Evolutionary conservation across 2,888 invertebrate species (phyloP).

Genomic region (Andrena bucephala): DNA sequence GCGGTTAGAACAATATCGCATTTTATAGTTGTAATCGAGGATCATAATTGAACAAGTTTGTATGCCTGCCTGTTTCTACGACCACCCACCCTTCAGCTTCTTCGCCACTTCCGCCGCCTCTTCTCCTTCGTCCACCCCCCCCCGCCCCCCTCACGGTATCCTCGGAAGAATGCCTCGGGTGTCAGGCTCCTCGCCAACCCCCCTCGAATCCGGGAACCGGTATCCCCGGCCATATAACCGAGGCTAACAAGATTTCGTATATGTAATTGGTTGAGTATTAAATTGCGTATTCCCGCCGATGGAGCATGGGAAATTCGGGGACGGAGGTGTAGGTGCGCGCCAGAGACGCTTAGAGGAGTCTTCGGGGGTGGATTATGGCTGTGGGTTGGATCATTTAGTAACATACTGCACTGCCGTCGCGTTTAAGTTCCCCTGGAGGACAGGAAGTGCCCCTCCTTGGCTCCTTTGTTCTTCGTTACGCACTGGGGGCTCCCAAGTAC

Average conservation of each 20-base stretch:
- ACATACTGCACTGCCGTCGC: constrained; percentile 82
- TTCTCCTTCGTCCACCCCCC: neutral
- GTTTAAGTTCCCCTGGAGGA: constrained; percentile 72
- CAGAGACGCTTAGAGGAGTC: constrained; percentile 66
- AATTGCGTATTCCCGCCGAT: constrained; percentile 83
- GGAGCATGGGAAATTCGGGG: constrained; percentile 71
- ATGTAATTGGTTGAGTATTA: constrained; percentile 85
- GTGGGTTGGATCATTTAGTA: constrained; percentile 84
- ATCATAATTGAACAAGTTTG: constrained; percentile 85
- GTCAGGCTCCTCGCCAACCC: constrained; percentile 75
- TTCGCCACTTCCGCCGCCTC: constrained; percentile 27
- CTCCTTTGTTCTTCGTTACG: neutral
- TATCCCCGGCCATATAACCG: constrained; percentile 82
- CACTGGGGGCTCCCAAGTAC: neutral
- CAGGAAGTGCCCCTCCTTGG: constrained; percentile 22
- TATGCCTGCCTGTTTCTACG: constrained; percentile 79
- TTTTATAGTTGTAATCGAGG: constrained; percentile 85
- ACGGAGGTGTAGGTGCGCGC: constrained; percentile 60
- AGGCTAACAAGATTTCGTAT: constrained; percentile 85
- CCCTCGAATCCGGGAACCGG: constrained; percentile 63
- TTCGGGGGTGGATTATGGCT: constrained; percentile 80
- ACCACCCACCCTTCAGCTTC: constrained; percentile 45
- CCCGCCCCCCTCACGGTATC: constrained; percentile 74
- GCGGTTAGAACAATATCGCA: constrained; percentile 81
- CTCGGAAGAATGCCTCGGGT: constrained; percentile 82